These are phyloP conservation scores for Taphrorychus bicolor DNA, from an alignment of 2,888 invertebrate genomes.

Conservation along the genomic window DNA sequence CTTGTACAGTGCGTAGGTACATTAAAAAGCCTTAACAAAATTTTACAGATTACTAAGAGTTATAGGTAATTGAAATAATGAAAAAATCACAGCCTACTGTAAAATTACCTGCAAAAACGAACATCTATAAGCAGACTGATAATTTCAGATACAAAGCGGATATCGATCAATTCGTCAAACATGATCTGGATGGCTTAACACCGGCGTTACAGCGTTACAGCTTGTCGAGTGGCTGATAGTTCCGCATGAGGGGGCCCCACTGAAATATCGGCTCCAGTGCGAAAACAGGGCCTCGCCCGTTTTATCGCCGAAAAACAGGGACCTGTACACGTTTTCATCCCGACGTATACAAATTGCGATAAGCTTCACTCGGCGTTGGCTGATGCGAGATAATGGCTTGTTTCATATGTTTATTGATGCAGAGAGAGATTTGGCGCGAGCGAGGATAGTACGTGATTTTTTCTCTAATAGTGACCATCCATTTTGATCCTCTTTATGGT, in stretches of 20 bases:
- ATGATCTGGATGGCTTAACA: conserved; percentile 37
- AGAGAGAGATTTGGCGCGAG: no score
- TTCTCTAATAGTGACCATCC: no score
- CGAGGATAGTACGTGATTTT: no score
- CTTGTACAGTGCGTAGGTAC: no score
- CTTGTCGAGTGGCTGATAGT: conserved; percentile 37
- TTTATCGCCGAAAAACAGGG: conserved; percentile 25
- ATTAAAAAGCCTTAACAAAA: no score
- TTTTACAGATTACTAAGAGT: no score
- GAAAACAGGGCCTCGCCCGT: conserved; percentile 13
- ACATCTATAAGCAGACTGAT: no score
- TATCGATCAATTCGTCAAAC: conserved; percentile 35
- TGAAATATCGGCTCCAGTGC: conserved; percentile 25
- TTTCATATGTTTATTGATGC: not conserved
- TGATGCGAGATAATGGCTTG: conserved; percentile 11
- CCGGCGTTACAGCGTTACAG: conserved; percentile 29
- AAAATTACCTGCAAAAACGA: no score
- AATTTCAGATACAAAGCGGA: not conserved
- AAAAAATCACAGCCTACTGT: no score
- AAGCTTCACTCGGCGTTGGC: conserved; percentile 1
- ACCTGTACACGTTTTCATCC: not conserved
- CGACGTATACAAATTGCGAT: conserved; percentile 14
- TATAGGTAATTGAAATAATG: no score
- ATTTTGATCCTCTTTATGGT: no score
- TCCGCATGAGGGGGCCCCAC: conserved; percentile 20